phyloP scores from a whole-genome alignment of 2,888 invertebrate genomes.

The Orchesella flavescens region DNA sequence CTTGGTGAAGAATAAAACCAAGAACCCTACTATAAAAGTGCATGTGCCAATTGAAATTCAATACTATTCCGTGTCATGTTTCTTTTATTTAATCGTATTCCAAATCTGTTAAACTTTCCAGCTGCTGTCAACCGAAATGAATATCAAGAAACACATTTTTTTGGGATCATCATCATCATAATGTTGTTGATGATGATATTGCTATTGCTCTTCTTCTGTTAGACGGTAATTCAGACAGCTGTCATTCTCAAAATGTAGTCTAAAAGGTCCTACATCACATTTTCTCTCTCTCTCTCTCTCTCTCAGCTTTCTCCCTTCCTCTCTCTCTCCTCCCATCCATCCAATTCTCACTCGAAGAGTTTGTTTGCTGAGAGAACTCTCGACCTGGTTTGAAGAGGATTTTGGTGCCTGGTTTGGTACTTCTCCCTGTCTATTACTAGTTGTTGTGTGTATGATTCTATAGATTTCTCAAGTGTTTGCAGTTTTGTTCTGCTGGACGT shows the following conservation, averaged over 20 bases:
- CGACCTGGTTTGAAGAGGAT: constrained; percentile 54
- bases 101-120: too few relatives aligned
- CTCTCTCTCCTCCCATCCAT: constrained; percentile 4
- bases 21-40: too few relatives aligned
- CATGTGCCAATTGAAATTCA: too few relatives aligned
- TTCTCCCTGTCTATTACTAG: constrained; percentile 38
- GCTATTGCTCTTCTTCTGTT: background rate
- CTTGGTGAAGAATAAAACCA: too few relatives aligned
- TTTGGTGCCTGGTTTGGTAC: constrained; percentile 30
- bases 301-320: too few relatives aligned
- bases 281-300: too few relatives aligned
- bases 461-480: constrained; percentile 51
- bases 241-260: constrained; percentile 23
- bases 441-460: constrained; percentile 6
- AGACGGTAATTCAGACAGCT: constrained; percentile 54
- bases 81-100: too few relatives aligned
- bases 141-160: too few relatives aligned
- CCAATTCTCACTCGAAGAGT: constrained; percentile 46
- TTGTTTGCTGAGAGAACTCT: constrained; percentile 46
- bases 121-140: too few relatives aligned
- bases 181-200: too few relatives aligned
- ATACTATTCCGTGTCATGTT: too few relatives aligned
- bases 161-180: too few relatives aligned
- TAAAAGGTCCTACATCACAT: constrained; percentile 24
- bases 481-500: constrained; percentile 36